Evolutionary conservation across 1,140 invertebrate genomes (phyloP).

Genomic region (Orius laevigatus): DNA sequence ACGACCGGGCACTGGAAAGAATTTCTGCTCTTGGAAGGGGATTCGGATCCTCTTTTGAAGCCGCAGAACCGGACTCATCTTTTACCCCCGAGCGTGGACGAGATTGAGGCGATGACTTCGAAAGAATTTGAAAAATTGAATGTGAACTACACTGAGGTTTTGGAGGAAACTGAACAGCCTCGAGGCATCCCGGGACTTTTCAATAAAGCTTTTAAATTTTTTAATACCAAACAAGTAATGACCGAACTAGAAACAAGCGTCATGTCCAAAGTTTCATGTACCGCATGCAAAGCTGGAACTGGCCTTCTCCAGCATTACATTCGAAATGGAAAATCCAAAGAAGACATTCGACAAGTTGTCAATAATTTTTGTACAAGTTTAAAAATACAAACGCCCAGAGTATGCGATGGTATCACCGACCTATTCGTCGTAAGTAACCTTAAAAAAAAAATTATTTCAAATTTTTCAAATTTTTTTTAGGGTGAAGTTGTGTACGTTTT

Average conservation of each 20-base stretch:
- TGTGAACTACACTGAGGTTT: constrained; percentile 38
- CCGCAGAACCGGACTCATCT: constrained; percentile 11
- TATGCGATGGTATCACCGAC: constrained; percentile 72
- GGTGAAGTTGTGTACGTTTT: constrained; percentile 68
- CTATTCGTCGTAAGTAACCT: constrained; percentile 53
- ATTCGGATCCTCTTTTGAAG: constrained; percentile 8
- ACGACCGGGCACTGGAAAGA: constrained; percentile 8
- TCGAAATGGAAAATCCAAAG: constrained; percentile 57
- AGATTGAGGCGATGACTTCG: constrained; percentile 19
- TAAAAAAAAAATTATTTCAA: neutral
- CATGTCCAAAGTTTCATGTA: constrained; percentile 80
- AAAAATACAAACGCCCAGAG: constrained; percentile 65
- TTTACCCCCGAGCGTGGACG: constrained; percentile 14
- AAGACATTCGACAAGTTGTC: constrained; percentile 70
- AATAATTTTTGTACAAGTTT: constrained; percentile 71
- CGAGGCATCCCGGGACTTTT: constrained; percentile 57
- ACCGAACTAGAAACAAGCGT: constrained; percentile 77
- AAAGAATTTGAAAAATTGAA: constrained; percentile 19
- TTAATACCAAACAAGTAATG: constrained; percentile 69
- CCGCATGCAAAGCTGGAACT: constrained; percentile 73
- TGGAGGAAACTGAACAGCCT: constrained; percentile 26
- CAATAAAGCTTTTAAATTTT: constrained; percentile 60
- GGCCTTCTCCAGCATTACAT: constrained; percentile 74
- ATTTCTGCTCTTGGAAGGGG: constrained; percentile 10
- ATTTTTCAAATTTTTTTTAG: constrained; percentile 27